Percentiles rank a stretch among this genome's conserved stretches.
These are phyloP conservation scores for Pterois miles DNA, from an alignment of 2,797 vertebrate species.

Conservation along the genomic window DNA sequence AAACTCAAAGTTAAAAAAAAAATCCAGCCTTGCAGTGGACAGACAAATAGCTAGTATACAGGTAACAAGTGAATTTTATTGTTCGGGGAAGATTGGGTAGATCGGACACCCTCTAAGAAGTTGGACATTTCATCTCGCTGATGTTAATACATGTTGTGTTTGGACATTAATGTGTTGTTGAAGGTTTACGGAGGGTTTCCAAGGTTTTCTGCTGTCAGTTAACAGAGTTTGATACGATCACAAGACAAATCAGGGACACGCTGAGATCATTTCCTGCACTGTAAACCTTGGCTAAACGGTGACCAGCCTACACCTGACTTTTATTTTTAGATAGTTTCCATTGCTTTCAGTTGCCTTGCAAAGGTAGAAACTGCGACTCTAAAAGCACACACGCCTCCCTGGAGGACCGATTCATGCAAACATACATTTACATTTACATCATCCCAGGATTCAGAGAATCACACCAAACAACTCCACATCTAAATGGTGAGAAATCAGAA, in stretches of 20 bases:
- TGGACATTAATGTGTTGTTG: neutral
- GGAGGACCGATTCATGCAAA: neutral
- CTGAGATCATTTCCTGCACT: neutral
- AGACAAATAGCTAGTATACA: neutral
- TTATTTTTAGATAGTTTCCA: no score
- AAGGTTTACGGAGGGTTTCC: constrained; percentile 7
- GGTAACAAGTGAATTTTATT: no score
- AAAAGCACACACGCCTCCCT: neutral
- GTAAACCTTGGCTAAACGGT: neutral
- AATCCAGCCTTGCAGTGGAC: neutral
- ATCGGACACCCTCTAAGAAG: neutral
- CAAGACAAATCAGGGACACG: constrained; percentile 9
- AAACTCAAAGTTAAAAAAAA: neutral
- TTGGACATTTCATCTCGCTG: constrained; percentile 2
- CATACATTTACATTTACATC: neutral
- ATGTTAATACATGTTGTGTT: constrained; percentile 4
- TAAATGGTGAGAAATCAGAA: neutral
- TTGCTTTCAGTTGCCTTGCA: neutral
- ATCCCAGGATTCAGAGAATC: neutral
- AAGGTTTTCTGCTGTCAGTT: neutral
- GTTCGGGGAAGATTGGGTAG: no score
- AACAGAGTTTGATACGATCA: neutral
- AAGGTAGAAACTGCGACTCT: neutral
- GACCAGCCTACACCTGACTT: neutral
- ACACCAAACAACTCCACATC: neutral